Percentiles rank a stretch among this genome's conserved stretches.
Conservation (phyloP, 2,888 invertebrate genomes). For the Sycophila texana region DNA sequence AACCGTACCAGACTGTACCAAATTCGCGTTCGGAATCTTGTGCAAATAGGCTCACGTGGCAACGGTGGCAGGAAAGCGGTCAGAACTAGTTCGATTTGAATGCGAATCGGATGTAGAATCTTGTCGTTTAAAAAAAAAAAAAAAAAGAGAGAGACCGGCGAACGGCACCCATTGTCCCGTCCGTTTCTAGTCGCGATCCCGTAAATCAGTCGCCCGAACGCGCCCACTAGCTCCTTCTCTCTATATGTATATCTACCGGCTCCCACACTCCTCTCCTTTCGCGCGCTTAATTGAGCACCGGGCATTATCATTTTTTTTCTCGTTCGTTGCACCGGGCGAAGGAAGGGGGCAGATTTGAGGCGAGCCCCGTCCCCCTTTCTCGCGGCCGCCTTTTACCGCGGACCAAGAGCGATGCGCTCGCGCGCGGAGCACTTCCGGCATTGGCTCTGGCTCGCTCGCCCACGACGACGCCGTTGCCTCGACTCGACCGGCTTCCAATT, state of each 20-base stretch:
- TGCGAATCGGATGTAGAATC: not conserved
- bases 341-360: not conserved
- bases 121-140: not conserved
- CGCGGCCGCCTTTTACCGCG: not conserved
- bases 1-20: no score
- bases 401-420: not conserved
- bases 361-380: conserved; percentile 1
- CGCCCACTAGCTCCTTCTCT: not conserved
- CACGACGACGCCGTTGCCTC: not conserved
- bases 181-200: not conserved
- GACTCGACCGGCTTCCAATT: not conserved
- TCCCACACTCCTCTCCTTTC: no score
- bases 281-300: not conserved
- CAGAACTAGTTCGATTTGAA: conserved; percentile 5
- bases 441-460: not conserved
- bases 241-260: no score
- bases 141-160: not conserved
- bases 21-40: not conserved
- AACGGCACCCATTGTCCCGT: not conserved
- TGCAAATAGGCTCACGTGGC: not conserved
- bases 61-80: not conserved
- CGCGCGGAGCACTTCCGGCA: conserved; percentile 1
- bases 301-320: not conserved
- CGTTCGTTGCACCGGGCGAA: not conserved
- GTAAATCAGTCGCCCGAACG: conserved; percentile 41